Conservation (phyloP, 2,113 vertebrate genomes). For the Geococcyx californianus region DNA sequence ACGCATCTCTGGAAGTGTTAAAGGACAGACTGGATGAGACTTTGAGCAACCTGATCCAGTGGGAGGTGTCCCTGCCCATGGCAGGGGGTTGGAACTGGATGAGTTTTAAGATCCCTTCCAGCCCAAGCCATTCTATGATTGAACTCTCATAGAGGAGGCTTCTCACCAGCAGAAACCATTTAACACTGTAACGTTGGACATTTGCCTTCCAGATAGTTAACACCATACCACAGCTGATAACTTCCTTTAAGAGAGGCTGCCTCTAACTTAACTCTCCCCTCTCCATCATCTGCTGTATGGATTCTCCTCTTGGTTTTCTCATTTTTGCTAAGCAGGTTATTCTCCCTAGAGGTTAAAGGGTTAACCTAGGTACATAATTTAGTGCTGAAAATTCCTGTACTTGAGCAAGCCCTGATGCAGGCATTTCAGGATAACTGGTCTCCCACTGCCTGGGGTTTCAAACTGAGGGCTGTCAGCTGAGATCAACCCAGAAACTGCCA, state of each 20-base stretch:
- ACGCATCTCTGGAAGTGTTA: too few relatives aligned
- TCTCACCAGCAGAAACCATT: too few relatives aligned
- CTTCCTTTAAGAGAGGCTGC: background rate
- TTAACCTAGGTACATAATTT: background rate
- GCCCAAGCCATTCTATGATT: too few relatives aligned
- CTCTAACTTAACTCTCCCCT: background rate
- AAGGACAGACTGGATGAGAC: too few relatives aligned
- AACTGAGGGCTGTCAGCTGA: background rate
- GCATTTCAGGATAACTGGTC: background rate
- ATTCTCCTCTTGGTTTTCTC: background rate
- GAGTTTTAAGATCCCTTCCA: too few relatives aligned
- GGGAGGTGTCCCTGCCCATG: too few relatives aligned
- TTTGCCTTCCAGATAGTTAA: background rate
- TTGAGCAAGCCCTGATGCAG: background rate
- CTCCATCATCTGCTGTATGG: background rate
- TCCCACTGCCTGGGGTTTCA: background rate
- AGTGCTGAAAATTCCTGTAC: background rate
- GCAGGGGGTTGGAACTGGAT: too few relatives aligned
- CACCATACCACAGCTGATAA: too few relatives aligned
- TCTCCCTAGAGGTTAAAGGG: background rate
- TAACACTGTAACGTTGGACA: background rate
- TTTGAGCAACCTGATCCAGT: too few relatives aligned
- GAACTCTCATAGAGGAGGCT: too few relatives aligned
- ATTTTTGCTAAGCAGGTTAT: background rate
- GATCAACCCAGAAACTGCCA: background rate